Conservation (phyloP, 2,888 invertebrate species). For the Machimus atricapillus region DNA sequence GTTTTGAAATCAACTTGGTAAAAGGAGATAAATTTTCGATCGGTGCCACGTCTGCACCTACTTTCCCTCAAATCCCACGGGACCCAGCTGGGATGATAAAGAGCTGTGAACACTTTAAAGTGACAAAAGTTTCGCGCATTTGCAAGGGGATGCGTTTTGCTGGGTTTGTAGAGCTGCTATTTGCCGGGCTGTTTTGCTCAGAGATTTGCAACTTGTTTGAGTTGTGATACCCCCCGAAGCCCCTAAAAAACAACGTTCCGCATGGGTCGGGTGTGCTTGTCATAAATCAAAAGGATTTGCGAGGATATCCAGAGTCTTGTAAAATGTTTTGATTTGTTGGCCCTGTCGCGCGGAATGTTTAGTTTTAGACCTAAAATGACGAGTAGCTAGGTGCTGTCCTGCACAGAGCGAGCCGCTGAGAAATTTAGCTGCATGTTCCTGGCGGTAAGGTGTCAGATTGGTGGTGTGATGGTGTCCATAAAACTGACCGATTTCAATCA, state of each 20-base stretch:
- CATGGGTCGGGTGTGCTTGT: constrained; percentile 43
- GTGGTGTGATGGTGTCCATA: constrained; percentile 6
- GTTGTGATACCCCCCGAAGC: constrained; percentile 34
- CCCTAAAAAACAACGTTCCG: constrained; percentile 31
- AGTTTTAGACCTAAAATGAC: constrained; percentile 42
- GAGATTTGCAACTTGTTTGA: constrained; percentile 48
- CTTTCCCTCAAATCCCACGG: constrained; percentile 38
- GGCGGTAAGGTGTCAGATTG: constrained; percentile 21
- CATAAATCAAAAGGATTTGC: constrained; percentile 48
- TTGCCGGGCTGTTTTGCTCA: constrained; percentile 45
- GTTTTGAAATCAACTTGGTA: constrained; percentile 43
- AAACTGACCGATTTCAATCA: constrained; percentile 14
- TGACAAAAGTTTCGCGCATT: constrained; percentile 43
- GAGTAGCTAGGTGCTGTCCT: constrained; percentile 6
- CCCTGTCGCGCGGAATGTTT: constrained; percentile 40
- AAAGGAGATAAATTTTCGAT: constrained; percentile 44
- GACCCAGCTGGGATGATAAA: constrained; percentile 39
- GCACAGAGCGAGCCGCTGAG: neutral
- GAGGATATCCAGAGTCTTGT: constrained; percentile 46
- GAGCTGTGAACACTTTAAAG: constrained; percentile 43
- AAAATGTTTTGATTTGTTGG: constrained; percentile 46
- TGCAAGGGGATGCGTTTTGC: constrained; percentile 37
- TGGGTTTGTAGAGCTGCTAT: constrained; percentile 33
- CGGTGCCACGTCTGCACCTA: constrained; percentile 39
- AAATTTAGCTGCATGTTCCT: neutral